Conservation (phyloP, 1,140 invertebrate genomes). For the Neuroterus valhalla region DNA sequence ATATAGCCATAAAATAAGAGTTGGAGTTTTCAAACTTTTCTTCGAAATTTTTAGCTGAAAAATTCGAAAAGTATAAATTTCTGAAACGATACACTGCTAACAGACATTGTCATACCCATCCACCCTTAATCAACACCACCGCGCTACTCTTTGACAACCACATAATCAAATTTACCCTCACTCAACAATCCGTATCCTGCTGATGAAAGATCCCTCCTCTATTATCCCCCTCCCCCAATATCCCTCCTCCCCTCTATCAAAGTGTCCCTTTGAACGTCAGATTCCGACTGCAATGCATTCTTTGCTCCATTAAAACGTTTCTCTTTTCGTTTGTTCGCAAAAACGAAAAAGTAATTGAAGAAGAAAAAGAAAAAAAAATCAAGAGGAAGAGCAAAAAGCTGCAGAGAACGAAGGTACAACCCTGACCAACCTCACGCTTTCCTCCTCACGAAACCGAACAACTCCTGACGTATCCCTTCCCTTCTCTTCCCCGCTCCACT, state of each 20-base stretch:
- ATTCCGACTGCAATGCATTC: conserved; percentile 11
- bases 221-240: conserved; percentile 10
- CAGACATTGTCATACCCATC: background rate
- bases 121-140: background rate
- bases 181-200: conserved; percentile 16
- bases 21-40: too few relatives aligned
- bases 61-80: too few relatives aligned
- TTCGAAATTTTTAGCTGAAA: too few relatives aligned
- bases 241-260: too few relatives aligned
- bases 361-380: conserved; percentile 20
- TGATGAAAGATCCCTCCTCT: conserved; percentile 22
- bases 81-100: background rate
- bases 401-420: background rate
- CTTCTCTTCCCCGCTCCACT: background rate
- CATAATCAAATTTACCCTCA: conserved; percentile 21
- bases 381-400: conserved; percentile 17
- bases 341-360: conserved; percentile 18
- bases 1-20: too few relatives aligned
- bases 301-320: conserved; percentile 15
- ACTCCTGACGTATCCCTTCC: too few relatives aligned
- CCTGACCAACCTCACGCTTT: background rate
- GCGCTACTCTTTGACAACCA: conserved; percentile 11
- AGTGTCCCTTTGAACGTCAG: conserved; percentile 18
- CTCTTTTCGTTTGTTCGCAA: conserved; percentile 9
- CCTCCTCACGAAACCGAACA: too few relatives aligned